phyloP scores from a whole-genome alignment of 2,797 vertebrate genomes.

The Gymnothorax reevesii region DNA sequence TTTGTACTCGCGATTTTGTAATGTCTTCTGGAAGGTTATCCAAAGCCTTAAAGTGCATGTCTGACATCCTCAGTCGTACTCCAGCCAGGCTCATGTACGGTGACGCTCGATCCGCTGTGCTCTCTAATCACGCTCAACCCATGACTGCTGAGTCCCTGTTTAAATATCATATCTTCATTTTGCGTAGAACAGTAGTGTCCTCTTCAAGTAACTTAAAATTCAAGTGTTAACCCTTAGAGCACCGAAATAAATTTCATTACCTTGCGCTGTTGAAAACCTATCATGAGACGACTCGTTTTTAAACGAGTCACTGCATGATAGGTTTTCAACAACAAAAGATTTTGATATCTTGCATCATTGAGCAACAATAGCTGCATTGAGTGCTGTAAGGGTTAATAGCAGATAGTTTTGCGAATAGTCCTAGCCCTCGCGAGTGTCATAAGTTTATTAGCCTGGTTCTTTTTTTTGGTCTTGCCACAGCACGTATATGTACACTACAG shows the following conservation, averaged over 20 bases:
- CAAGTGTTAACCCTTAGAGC: neutral
- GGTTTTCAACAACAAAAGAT: too few relatives aligned
- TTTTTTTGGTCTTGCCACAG: neutral
- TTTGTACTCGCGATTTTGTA: neutral
- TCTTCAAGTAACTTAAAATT: conserved; percentile 21
- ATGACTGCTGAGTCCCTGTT: conserved; percentile 18
- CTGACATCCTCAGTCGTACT: neutral
- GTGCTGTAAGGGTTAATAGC: too few relatives aligned
- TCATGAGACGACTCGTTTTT: too few relatives aligned
- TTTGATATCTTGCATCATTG: too few relatives aligned
- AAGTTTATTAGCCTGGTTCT: neutral
- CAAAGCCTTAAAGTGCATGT: conserved; percentile 30
- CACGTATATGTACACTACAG: neutral
- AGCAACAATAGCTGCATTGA: too few relatives aligned
- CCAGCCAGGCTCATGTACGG: neutral
- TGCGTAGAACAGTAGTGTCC: conserved; percentile 18
- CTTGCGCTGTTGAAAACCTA: too few relatives aligned
- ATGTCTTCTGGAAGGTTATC: conserved; percentile 19
- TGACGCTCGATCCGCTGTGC: neutral
- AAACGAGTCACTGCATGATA: too few relatives aligned
- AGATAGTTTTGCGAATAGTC: neutral
- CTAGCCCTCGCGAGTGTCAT: neutral
- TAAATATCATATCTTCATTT: conserved; percentile 28
- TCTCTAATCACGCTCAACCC: neutral
- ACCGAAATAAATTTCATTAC: too few relatives aligned